Evolutionary conservation across 2,888 invertebrate genomes (phyloP).

Genomic region (Phaedon cochleariae): DNA sequence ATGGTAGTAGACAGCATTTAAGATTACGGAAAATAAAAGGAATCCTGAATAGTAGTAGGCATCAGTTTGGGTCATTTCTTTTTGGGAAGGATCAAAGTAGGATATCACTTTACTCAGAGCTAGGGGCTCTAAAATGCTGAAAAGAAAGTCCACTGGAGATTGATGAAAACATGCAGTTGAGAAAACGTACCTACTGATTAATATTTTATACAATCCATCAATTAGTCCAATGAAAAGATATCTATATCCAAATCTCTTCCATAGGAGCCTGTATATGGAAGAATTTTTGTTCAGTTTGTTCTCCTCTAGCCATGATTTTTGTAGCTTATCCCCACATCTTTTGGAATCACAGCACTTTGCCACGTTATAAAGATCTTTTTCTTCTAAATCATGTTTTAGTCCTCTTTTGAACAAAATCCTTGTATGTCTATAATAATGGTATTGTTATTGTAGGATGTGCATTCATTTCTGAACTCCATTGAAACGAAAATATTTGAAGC

Average conservation of each 20-base stretch:
- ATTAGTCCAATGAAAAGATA: slow-evolving; percentile 45
- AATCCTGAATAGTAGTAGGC: slow-evolving; percentile 80
- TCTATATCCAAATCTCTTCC: slow-evolving; percentile 43
- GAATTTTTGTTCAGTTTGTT: slow-evolving; percentile 19
- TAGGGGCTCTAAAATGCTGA: slow-evolving; percentile 49
- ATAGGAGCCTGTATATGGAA: slow-evolving; percentile 40
- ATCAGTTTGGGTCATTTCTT: slow-evolving; percentile 41
- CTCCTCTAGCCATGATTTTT: slow-evolving; percentile 36
- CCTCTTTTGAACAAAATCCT: slow-evolving; percentile 67
- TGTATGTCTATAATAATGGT: slow-evolving; percentile 38
- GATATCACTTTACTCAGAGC: slow-evolving; percentile 49
- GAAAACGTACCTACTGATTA: slow-evolving; percentile 41
- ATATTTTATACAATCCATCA: slow-evolving; percentile 41
- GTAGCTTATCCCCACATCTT: slow-evolving; percentile 45
- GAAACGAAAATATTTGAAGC: too few relatives aligned
- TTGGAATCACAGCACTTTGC: slow-evolving; percentile 38
- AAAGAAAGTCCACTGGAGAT: slow-evolving; percentile 22
- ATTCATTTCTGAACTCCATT: too few relatives aligned
- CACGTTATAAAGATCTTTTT: slow-evolving; percentile 68
- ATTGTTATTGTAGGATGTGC: too few relatives aligned
- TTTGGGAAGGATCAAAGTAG: slow-evolving; percentile 47
- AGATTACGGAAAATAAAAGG: slow-evolving; percentile 74
- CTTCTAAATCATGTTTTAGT: slow-evolving; percentile 69
- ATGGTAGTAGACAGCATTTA: slow-evolving; percentile 72
- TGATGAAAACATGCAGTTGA: background rate